Evolutionary conservation across 2,888 invertebrate genomes (phyloP).

Genomic region (Timema podura): DNA sequence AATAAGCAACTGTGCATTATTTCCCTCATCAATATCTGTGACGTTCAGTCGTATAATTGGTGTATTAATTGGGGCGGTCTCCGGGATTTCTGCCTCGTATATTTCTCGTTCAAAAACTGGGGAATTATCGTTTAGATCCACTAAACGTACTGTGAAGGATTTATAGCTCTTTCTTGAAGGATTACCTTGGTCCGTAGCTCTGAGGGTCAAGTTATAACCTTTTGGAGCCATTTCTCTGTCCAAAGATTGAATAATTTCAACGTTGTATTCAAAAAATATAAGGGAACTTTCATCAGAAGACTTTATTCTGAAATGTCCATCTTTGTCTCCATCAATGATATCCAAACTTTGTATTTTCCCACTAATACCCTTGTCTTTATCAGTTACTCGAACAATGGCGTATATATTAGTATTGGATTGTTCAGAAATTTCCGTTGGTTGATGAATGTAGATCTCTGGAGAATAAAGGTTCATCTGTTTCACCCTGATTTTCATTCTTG

Average conservation of each 20-base stretch:
- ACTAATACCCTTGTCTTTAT: constrained; percentile 78
- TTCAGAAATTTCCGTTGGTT: constrained; percentile 75
- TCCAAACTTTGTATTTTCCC: constrained; percentile 78
- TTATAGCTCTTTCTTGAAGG: constrained; percentile 76
- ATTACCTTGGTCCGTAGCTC: constrained; percentile 77
- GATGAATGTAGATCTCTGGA: constrained; percentile 77
- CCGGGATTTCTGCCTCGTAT: constrained; percentile 82
- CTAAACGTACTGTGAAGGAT: constrained; percentile 73
- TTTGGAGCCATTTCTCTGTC: constrained; percentile 72
- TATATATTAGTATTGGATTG: constrained; percentile 80
- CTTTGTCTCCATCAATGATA: constrained; percentile 85
- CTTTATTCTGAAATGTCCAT: constrained; percentile 79
- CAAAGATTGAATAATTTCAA: constrained; percentile 70
- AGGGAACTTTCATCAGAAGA: constrained; percentile 49
- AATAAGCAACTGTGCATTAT: constrained; percentile 78
- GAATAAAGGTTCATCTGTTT: constrained; percentile 79
- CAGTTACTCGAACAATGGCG: constrained; percentile 81
- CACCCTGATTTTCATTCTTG: constrained; percentile 70
- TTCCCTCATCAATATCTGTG: constrained; percentile 77
- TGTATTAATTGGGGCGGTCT: constrained; percentile 84
- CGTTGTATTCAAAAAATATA: constrained; percentile 65
- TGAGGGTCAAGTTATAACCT: constrained; percentile 82
- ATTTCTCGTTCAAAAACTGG: constrained; percentile 83
- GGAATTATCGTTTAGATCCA: constrained; percentile 79
- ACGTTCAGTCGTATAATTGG: constrained; percentile 85